Percentiles rank a stretch among this genome's conserved stretches.
These are phyloP conservation scores for Allobates femoralis DNA, from an alignment of 2,797 vertebrate genomes.

Conservation along the genomic window DNA sequence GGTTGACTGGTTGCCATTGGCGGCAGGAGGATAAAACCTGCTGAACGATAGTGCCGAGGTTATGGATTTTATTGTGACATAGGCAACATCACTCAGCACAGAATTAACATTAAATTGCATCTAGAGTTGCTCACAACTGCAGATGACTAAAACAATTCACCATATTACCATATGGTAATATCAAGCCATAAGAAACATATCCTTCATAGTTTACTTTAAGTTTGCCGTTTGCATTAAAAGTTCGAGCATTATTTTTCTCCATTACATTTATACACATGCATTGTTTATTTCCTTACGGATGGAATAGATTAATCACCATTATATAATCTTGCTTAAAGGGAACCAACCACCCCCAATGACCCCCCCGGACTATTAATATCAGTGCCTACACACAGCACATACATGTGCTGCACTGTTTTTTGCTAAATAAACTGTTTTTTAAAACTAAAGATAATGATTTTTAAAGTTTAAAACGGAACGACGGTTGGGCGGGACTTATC, in stretches of 20 bases:
- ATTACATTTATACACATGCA: background rate
- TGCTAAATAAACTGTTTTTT: no score
- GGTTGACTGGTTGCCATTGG: background rate
- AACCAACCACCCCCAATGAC: no score
- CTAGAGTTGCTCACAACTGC: background rate
- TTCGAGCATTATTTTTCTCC: background rate
- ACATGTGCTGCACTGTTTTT: no score
- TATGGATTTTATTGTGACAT: background rate
- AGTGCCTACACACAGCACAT: no score
- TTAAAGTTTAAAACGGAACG: no score
- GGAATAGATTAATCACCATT: slow-evolving; percentile 5
- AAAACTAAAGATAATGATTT: no score
- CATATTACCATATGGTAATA: background rate
- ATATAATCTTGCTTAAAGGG: slow-evolving; percentile 10
- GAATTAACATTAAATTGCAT: background rate
- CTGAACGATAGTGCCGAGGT: background rate
- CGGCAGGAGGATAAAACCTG: background rate
- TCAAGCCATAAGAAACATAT: background rate
- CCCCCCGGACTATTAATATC: no score
- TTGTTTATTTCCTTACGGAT: slow-evolving; percentile 6
- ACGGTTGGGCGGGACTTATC: no score
- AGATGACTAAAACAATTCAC: background rate
- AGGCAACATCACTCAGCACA: background rate
- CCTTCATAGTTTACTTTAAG: background rate
- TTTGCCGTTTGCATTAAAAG: background rate